phyloP scores from a whole-genome alignment of 2,797 vertebrate genomes.

The Babyrousa celebensis region DNA sequence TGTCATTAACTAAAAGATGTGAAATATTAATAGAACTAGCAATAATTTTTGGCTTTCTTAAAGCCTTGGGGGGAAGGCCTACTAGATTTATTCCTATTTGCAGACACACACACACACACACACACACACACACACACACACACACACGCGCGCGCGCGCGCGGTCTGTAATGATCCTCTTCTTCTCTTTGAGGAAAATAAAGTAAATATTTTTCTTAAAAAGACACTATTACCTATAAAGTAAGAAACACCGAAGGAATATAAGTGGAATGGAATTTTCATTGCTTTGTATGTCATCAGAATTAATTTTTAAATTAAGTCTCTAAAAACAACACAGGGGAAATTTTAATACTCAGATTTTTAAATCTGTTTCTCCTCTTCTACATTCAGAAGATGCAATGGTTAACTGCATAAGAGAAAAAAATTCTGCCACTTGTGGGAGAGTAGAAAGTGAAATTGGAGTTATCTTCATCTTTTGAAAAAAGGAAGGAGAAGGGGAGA shows the following conservation, averaged over 20 bases:
- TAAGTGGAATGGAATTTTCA: neutral
- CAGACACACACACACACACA: neutral
- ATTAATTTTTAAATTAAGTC: slow-evolving; percentile 67
- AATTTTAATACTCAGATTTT: slow-evolving; percentile 28
- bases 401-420: neutral
- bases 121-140: too few species aligned
- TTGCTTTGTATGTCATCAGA: slow-evolving; percentile 39
- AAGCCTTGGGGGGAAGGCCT: slow-evolving; percentile 69
- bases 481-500: neutral
- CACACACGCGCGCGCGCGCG: neutral
- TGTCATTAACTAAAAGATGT: slow-evolving; percentile 56
- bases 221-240: slow-evolving; percentile 11
- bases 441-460: neutral
- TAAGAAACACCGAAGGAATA: slow-evolving; percentile 53
- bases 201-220: slow-evolving; percentile 53
- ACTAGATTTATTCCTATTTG: slow-evolving; percentile 62
- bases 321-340: neutral
- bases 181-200: neutral
- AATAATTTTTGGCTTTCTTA: slow-evolving; percentile 83
- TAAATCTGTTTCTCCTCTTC: slow-evolving; percentile 21
- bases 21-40: slow-evolving; percentile 84
- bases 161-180: neutral
- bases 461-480: neutral
- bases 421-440: neutral
- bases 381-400: neutral